Percentiles rank a stretch among this genome's conserved stretches.
Evolutionary conservation across 2,797 vertebrate genomes (phyloP).

Genomic region (Hoplostethus mediterraneus): DNA sequence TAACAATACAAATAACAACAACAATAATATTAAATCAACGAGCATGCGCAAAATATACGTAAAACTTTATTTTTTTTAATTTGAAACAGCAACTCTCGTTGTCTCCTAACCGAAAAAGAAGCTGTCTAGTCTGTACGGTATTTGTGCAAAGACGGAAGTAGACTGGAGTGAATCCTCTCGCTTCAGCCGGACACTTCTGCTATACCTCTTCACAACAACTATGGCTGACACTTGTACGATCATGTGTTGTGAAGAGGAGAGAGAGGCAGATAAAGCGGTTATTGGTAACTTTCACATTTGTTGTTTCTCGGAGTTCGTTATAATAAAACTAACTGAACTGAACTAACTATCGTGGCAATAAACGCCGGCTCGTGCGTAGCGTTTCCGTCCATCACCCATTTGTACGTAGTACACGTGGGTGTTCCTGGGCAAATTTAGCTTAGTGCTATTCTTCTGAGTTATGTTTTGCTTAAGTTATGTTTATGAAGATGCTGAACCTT

Average conservation of each 20-base stretch:
- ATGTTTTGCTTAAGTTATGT: too few relatives aligned
- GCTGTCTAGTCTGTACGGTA: too few relatives aligned
- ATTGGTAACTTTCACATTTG: constrained; percentile 69
- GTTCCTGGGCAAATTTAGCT: not conserved
- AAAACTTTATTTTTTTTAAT: too few relatives aligned
- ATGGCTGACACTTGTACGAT: constrained; percentile 80
- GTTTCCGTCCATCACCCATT: not conserved
- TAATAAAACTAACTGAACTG: too few relatives aligned
- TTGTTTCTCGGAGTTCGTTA: not conserved
- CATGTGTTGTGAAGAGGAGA: constrained; percentile 73
- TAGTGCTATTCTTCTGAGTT: not conserved
- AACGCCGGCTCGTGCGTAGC: fast-evolving
- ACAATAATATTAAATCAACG: too few relatives aligned
- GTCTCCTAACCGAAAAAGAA: too few relatives aligned
- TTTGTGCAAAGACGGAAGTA: constrained; percentile 34
- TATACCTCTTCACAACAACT: constrained; percentile 28
- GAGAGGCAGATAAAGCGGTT: constrained; percentile 70
- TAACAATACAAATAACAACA: too few relatives aligned
- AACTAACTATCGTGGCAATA: too few relatives aligned
- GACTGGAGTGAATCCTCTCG: constrained; percentile 4
- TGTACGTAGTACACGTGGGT: constrained; percentile 58
- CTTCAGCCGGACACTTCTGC: not conserved
- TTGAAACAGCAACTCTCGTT: too few relatives aligned
- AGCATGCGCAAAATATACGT: too few relatives aligned
- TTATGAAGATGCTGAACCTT: too few relatives aligned